Percentiles rank a stretch among this genome's conserved stretches.
Conservation (phyloP, 1,140 invertebrate species). For the Trichomalopsis sarcophagae region DNA sequence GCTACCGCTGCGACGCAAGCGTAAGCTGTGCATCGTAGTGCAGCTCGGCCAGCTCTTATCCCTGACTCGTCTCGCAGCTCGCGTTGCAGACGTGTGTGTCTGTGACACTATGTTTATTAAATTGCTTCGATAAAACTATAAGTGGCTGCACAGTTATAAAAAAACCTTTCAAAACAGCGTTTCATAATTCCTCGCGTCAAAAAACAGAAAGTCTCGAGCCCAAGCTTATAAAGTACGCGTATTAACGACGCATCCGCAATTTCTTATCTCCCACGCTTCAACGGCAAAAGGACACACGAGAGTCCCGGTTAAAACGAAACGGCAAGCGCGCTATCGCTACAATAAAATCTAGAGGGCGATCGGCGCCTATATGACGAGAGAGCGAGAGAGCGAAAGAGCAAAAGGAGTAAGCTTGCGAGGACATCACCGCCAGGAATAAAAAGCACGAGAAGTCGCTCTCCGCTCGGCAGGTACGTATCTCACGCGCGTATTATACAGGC, state of each 20-base stretch:
- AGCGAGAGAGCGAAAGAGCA: background rate
- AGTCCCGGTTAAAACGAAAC: no score
- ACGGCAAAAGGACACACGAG: no score
- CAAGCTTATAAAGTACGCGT: background rate
- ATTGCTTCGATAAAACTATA: background rate
- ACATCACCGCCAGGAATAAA: slow-evolving; percentile 1
- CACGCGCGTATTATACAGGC: slow-evolving; percentile 10
- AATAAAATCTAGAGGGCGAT: slow-evolving; percentile 28
- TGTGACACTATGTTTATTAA: no score
- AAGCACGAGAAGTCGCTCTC: background rate
- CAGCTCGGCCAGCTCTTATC: no score
- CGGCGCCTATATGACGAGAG: background rate
- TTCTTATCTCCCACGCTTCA: slow-evolving; percentile 3
- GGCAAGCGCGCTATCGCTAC: background rate
- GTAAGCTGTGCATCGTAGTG: no score
- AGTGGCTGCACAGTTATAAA: no score
- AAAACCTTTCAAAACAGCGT: background rate
- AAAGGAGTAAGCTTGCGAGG: background rate
- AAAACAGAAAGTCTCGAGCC: background rate
- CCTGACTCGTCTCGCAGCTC: no score
- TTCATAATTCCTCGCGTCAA: background rate
- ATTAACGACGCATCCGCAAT: background rate
- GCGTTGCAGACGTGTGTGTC: no score
- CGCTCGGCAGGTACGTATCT: background rate
- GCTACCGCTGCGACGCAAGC: no score